phyloP scores from a whole-genome alignment of 2,888 invertebrate species.

The Trilocha varians region DNA sequence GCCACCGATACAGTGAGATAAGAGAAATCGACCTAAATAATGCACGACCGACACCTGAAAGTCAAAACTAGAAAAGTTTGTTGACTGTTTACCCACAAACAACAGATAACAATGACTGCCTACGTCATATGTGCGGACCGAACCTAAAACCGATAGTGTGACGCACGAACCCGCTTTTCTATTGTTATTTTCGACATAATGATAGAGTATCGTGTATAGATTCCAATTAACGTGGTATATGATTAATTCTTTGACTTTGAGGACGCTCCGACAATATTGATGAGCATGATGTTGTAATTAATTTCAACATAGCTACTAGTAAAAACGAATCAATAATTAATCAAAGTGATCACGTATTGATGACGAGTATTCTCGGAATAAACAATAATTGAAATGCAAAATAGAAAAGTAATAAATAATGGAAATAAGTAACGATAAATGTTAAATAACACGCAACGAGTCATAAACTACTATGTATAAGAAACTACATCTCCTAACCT shows the following conservation, averaged over 20 bases:
- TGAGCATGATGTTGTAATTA: too few species aligned
- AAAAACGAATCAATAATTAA: too few species aligned
- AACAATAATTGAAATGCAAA: too few species aligned
- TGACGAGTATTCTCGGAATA: too few species aligned
- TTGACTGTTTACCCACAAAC: conserved; percentile 2
- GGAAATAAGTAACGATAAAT: too few species aligned
- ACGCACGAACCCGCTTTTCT: conserved; percentile 18
- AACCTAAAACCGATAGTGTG: conserved; percentile 28
- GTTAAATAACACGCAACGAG: too few species aligned
- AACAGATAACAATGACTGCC: conserved; percentile 13
- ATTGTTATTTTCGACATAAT: conserved; percentile 3
- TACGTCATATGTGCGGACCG: conserved; percentile 22
- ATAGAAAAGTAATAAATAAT: too few species aligned
- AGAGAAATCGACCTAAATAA: conserved; percentile 8
- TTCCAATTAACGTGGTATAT: conserved; percentile 3
- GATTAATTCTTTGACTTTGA: conserved; percentile 2
- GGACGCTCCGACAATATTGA: neutral
- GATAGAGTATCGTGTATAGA: conserved; percentile 3
- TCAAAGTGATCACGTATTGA: too few species aligned
- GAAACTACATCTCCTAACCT: too few species aligned
- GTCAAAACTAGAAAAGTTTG: conserved; percentile 9
- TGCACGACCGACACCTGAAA: neutral
- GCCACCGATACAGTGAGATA: conserved; percentile 2
- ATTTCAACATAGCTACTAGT: too few species aligned
- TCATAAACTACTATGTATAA: too few species aligned